Percentiles rank a stretch among this genome's conserved stretches.
phyloP scores from a whole-genome alignment of 2,888 invertebrate species.

The Drosophila borealis region DNA sequence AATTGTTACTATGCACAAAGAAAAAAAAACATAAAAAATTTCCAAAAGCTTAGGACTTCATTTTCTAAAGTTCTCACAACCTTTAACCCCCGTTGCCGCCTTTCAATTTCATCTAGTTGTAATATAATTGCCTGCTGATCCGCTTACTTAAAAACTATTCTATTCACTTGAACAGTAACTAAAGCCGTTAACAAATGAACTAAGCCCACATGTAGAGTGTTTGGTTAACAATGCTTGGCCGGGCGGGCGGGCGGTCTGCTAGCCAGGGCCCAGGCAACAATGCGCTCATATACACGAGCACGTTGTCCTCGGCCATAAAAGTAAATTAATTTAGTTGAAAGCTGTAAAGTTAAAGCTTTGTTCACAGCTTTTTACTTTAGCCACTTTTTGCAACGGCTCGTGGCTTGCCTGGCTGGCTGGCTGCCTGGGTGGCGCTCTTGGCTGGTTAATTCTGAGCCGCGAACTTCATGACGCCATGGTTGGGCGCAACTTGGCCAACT shows the following conservation, averaged over 20 bases:
- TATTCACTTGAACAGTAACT: not conserved
- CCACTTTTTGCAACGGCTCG: conserved; percentile 33
- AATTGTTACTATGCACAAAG: too few species aligned
- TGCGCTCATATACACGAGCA: conserved; percentile 16
- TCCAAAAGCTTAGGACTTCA: too few species aligned
- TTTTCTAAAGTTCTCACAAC: too few species aligned
- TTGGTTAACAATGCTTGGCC: conserved; percentile 39
- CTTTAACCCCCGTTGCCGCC: too few species aligned
- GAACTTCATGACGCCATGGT: conserved; percentile 38
- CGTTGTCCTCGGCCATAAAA: conserved; percentile 72
- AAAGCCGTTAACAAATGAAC: conserved; percentile 14
- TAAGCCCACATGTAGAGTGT: conserved; percentile 29
- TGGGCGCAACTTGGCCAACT: conserved; percentile 29
- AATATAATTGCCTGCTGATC: not conserved
- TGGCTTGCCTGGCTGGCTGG: conserved; percentile 15
- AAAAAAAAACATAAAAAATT: too few species aligned
- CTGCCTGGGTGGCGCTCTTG: conserved; percentile 9
- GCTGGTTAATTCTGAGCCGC: conserved; percentile 42
- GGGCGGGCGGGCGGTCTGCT: conserved; percentile 38
- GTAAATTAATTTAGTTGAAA: conserved; percentile 84
- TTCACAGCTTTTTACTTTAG: conserved; percentile 70
- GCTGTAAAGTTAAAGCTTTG: conserved; percentile 83
- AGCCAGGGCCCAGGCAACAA: conserved; percentile 27
- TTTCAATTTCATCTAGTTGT: not conserved
- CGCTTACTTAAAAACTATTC: not conserved